Evolutionary conservation across 2,113 vertebrate genomes (phyloP), one percentile per base, ranked within the genome.

Genomic region (Malurus elegans): DNA sequence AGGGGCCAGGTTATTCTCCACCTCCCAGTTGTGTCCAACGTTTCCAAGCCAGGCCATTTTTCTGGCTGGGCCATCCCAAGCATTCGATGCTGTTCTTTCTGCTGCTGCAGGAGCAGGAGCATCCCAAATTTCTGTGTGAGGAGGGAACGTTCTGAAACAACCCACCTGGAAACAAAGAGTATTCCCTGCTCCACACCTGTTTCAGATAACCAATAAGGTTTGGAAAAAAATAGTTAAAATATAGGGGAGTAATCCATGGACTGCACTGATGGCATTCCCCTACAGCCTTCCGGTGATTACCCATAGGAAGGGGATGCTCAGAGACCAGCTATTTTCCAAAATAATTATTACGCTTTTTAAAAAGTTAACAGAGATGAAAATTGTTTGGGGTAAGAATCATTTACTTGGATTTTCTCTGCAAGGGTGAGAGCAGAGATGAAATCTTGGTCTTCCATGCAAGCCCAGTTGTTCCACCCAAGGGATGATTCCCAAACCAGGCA

Each of bases 21-120:
- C 7, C 32, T 44, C 54, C 18, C 48, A 11, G 15, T 1, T 70
- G 42, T 25, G 31, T 8, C 6, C 13, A 12, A 0, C 7, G 17
- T 11, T 57, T 57, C 92, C 56, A 47, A 32, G 18, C 57, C 1
- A 7, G 4, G 34, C 25, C 20, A 3, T 21, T 38, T 14, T 25
- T 25, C 62, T 12, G 47, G 15, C 4, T 25, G 32, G 1, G 44
- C 4, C 20, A 70, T 28, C 36, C 38, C 54, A 40, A 20, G 36
- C 20, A 5, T 4, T 18, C 2, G 23, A 66, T 21, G 70, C 17
- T 6, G 2, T 12, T 80, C 60, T 12, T 80, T 54, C 20, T 3
- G 36, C 44, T 40, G 53, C 26, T 3, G 0, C 56, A 4, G 3
- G 3, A 57, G 0, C 56, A 4, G 3, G 3, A 51, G 31, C 38